phyloP scores from a whole-genome alignment of 2,888 invertebrate species.

The Eubasilissa splendida region DNA sequence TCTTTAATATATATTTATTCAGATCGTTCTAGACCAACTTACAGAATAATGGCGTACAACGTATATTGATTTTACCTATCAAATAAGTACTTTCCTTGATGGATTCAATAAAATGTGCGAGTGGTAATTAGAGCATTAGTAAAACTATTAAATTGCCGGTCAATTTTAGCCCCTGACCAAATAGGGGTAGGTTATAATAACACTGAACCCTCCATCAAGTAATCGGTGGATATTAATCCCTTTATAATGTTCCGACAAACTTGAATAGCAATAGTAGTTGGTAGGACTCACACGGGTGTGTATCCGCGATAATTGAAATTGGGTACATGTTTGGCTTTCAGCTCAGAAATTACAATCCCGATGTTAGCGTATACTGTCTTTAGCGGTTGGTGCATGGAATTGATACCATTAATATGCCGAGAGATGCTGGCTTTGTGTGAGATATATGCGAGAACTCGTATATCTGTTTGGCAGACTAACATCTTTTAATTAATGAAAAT shows the following conservation, averaged over 20 bases:
- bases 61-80: too few species aligned
- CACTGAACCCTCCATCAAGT: not conserved
- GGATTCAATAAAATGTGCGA: not conserved
- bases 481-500: too few species aligned
- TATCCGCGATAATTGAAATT: constrained; percentile 49
- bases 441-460: not conserved
- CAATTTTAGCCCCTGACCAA: constrained; percentile 1
- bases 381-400: constrained; percentile 10
- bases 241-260: constrained; percentile 24
- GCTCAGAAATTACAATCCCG: constrained; percentile 32
- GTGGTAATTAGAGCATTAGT: too few species aligned
- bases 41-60: not conserved
- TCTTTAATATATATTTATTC: too few species aligned
- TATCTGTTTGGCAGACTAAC: too few species aligned
- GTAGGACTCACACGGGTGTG: constrained; percentile 3
- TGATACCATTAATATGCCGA: constrained; percentile 2
- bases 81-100: not conserved
- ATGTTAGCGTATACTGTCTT: constrained; percentile 10
- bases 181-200: not conserved
- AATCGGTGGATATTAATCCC: constrained; percentile 23
- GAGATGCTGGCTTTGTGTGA: not conserved
- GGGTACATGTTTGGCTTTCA: constrained; percentile 47
- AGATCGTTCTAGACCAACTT: too few species aligned
- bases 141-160: not conserved
- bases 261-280: constrained; percentile 2